A percentile compares a stretch with the other conserved stretches of the same genome.
phyloP scores from a whole-genome alignment of 2,113 vertebrate species.

The Collichthys lucidus region DNA sequence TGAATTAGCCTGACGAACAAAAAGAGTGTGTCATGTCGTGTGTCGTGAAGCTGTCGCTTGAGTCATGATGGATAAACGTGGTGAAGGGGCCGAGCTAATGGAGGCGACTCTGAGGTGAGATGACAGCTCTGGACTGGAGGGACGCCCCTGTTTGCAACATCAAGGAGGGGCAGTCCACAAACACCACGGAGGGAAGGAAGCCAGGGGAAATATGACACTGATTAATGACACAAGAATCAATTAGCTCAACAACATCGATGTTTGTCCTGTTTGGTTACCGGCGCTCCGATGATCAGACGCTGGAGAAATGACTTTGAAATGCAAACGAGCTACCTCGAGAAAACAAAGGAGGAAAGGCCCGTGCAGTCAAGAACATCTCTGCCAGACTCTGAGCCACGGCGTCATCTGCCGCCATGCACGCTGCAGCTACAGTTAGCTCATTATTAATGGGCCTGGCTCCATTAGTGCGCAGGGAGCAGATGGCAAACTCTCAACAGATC shows the following conservation, averaged over 20 bases:
- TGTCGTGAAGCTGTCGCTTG: slow-evolving; percentile 33
- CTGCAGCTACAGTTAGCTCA: slow-evolving; percentile 46
- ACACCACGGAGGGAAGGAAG: slow-evolving; percentile 15
- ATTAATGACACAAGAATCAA: slow-evolving; percentile 68
- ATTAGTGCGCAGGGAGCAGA: slow-evolving; percentile 60
- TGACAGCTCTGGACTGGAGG: slow-evolving; percentile 49
- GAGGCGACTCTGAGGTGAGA: slow-evolving; percentile 45
- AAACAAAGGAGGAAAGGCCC: not conserved
- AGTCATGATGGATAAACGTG: slow-evolving; percentile 48
- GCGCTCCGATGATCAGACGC: slow-evolving; percentile 45
- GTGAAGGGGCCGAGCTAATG: slow-evolving; percentile 44
- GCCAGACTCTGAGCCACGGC: slow-evolving; percentile 15
- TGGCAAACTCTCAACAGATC: slow-evolving; percentile 52
- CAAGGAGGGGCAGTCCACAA: slow-evolving; percentile 9
- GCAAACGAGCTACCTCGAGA: slow-evolving; percentile 47
- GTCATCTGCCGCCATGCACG: slow-evolving; percentile 30
- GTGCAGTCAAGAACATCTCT: not conserved
- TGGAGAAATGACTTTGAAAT: slow-evolving; percentile 56
- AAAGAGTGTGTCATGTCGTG: slow-evolving; percentile 9
- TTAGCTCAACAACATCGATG: slow-evolving; percentile 47
- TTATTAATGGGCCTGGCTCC: slow-evolving; percentile 56
- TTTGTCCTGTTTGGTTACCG: slow-evolving; percentile 54
- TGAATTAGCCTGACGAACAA: slow-evolving; percentile 38
- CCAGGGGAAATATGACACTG: slow-evolving; percentile 56
- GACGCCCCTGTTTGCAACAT: slow-evolving; percentile 27